Base-by-base conservation (phyloP, 2,113 vertebrate genomes). In the Channa maculata region DNA sequence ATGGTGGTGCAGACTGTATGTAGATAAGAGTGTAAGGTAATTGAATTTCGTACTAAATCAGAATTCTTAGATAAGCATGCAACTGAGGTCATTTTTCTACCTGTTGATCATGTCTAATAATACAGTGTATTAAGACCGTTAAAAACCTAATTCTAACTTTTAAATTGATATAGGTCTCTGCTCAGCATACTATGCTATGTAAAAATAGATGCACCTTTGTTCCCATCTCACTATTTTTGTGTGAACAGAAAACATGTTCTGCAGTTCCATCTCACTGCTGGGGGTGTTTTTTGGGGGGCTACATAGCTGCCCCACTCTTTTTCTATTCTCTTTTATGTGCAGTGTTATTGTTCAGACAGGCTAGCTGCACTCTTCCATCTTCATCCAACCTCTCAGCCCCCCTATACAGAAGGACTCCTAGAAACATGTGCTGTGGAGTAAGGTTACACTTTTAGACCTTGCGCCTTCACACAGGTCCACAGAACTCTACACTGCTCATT, bases 251-350 rank as follows among this genome's bases (percentile, higher is more conserved):
- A 75, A 73, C 83, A 65, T 38, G 57, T 78, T 84, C 76, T 65
- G 36, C 75, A 65, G 67, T 71, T 87, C 58, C 49, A 41, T 12
- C 38, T 78, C 73, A 45, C 54, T 54, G 76, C 65, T 58, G 53
- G 68, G 59, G 65, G 73, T 84, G 68, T 85, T 86, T 88, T 86
- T 71, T 24, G 24, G 24, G 24, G 69, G 70, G 75, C 84, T 89
- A 43, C 65, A 75, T 71, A 88, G 72, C 76, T 10, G n/a, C 49
- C 64, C 64, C 65, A 51, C 34, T 67, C 44, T 68, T 84, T 75
- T 70, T 41, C 82, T 75, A 55, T 80, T 88, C 83, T 64, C 85
- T 89, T 87, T 89, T 63, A 79, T 87, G 75, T 82, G 60, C 15
- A 2, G 58, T 79, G 82, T 81, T 89, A 77, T 86, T 89, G 77